Conservation (phyloP, 2,113 vertebrate species). For the Jaculus jaculus region DNA sequence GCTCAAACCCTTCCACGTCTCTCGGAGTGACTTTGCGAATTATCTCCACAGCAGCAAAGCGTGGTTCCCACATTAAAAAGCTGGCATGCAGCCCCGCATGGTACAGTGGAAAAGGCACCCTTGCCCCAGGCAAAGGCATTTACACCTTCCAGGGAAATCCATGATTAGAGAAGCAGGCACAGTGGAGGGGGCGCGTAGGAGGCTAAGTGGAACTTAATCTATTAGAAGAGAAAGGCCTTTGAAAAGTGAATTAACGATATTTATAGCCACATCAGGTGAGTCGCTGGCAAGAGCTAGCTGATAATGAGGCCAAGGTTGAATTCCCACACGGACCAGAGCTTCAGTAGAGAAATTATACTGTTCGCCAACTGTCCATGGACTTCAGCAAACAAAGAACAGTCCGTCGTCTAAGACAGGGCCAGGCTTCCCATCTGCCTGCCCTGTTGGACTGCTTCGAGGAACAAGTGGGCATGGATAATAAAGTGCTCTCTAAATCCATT, state of each 20-base stretch:
- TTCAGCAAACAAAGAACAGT: not conserved
- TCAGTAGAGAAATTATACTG: not conserved
- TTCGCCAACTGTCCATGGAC: not conserved
- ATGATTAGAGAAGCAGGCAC: constrained; percentile 66
- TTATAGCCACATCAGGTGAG: constrained; percentile 59
- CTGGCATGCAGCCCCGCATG: not conserved
- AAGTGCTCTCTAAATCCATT: constrained; percentile 31
- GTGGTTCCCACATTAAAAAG: not conserved
- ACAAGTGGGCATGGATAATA: not conserved
- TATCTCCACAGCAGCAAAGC: constrained; percentile 6
- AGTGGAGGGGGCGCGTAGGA: constrained; percentile 12
- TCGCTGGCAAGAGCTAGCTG: constrained; percentile 30
- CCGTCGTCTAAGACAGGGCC: not conserved
- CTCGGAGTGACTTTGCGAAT: constrained; percentile 61
- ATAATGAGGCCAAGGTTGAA: constrained; percentile 74
- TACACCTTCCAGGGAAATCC: constrained; percentile 69
- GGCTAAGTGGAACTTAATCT: constrained; percentile 66
- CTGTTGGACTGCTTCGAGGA: not conserved
- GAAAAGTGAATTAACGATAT: constrained; percentile 72
- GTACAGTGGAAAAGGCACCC: constrained; percentile 58
- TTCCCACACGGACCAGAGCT: constrained; percentile 49
- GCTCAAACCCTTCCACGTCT: not conserved
- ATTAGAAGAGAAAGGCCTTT: constrained; percentile 75
- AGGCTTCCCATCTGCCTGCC: not conserved
- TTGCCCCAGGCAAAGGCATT: constrained; percentile 79